Evolutionary conservation across 1,140 invertebrate genomes (phyloP), one percentile per base, ranked within the genome.

Genomic region (Subanguina moxae): DNA sequence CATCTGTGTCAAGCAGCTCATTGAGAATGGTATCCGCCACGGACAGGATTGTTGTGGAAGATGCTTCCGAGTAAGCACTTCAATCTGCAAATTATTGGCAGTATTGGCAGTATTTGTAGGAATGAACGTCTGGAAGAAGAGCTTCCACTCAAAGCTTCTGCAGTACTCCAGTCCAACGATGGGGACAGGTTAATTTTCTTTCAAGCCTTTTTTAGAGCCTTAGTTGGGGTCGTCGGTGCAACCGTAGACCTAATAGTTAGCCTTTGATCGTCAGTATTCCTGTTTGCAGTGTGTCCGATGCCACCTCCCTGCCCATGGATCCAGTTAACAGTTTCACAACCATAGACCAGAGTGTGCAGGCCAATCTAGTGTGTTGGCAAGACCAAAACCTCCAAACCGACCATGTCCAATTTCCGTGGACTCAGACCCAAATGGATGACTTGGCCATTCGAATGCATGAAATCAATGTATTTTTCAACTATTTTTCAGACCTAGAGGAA

Each of bases 291-390:
- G 48, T 82, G 38, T 81, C 70, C 21, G 78, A 80, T 66, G 78
- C 78, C n/a, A 74, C 78, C 13, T 82, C 78, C 17, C 48, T 80
- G 0, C 78, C 78, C 23, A 73, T 78, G 72, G 78, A 80, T 57
- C 74, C 75, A n/a, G 68, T 64, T 25, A 45, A 28, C n/a, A 19
- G 27, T 45, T 32, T 61, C 1, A 32, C 32, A 9, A 63, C 48
- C 17, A 13, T 30, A 13, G 72, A 73, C 38, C 25, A 58, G 19
- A 48, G 45, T 27, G 58, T 62, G 1, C 75, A 76, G 57, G 75
- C 74, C 5, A 74, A 76, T 58, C 64, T 72, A 23, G 73, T 71
- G 1, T 69, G 70, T 42, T 70, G 73, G 38, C 64, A 76, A 28
- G 65, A 75, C 17, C 65, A 76, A 56, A 74, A 76, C 27, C 19